Conservation (phyloP, 2,797 vertebrate species). For the Acipenser transmontanus region DNA sequence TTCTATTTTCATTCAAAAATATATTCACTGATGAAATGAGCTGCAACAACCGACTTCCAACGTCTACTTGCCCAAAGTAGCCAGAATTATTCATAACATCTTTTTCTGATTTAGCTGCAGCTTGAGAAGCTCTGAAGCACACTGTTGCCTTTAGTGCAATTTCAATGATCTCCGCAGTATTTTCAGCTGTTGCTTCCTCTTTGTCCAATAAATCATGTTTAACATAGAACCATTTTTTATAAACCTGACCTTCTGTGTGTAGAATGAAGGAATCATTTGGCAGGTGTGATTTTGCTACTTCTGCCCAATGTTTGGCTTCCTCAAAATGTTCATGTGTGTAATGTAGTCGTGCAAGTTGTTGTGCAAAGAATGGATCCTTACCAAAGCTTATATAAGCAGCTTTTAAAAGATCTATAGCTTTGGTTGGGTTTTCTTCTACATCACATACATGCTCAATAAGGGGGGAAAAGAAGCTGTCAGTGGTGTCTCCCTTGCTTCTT, state of each 20-base stretch:
- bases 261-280: conserved; percentile 69
- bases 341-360: conserved; percentile 70
- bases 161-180: conserved; percentile 43
- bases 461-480: conserved; percentile 65
- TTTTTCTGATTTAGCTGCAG: conserved; percentile 51
- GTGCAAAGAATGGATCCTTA: conserved; percentile 66
- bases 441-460: conserved; percentile 65
- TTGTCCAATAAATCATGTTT: conserved; percentile 45
- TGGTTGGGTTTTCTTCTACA: conserved; percentile 42
- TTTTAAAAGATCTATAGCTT: conserved; percentile 58
- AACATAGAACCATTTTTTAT: conserved; percentile 61
- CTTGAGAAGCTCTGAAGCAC: conserved; percentile 64
- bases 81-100: conserved; percentile 57
- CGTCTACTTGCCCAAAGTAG: conserved; percentile 62
- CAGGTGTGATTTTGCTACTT: conserved; percentile 45
- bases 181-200: conserved; percentile 37
- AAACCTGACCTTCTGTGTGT: conserved; percentile 75
- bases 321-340: conserved; percentile 59
- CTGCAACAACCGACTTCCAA: conserved; percentile 59
- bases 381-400: conserved; percentile 58
- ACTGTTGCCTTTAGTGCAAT: conserved; percentile 65
- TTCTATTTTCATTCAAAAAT: conserved; percentile 44
- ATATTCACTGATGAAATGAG: conserved; percentile 51
- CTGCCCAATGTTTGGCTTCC: conserved; percentile 65
- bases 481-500: conserved; percentile 62